Percentiles rank a stretch among this genome's conserved stretches.
These are phyloP conservation scores for Florisuga fusca DNA, from an alignment of 2,797 vertebrate species.

Conservation along the genomic window DNA sequence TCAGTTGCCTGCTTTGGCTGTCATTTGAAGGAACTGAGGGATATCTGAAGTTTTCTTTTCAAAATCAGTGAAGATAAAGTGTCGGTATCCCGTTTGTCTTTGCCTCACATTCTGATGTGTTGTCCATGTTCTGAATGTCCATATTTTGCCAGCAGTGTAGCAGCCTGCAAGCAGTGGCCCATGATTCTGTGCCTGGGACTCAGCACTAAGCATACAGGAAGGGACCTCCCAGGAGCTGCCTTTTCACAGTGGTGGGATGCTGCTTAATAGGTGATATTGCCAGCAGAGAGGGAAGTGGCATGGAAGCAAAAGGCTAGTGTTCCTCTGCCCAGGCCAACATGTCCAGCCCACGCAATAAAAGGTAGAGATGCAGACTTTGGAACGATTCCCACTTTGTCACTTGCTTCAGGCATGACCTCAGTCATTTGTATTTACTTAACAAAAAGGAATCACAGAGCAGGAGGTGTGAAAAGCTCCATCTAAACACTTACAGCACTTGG, in stretches of 20 bases:
- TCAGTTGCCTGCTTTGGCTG: not conserved
- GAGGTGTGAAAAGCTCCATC: not conserved
- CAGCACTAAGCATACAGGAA: not conserved
- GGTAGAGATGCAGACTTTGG: not conserved
- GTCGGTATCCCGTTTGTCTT: not conserved
- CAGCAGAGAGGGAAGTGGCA: not conserved
- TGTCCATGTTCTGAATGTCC: not conserved
- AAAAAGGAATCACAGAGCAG: not conserved
- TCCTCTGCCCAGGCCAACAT: not conserved
- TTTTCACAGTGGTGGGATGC: not conserved
- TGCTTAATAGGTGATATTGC: not conserved
- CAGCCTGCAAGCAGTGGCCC: not conserved
- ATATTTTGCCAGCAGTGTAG: not conserved
- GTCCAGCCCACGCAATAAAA: not conserved
- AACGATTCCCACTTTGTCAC: not conserved
- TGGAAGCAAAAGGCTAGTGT: not conserved
- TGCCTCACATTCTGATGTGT: accelerated
- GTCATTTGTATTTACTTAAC: not conserved
- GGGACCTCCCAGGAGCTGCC: not conserved
- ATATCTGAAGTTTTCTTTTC: not conserved
- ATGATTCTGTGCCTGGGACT: not conserved
- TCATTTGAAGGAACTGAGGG: not conserved
- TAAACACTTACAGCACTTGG: not conserved
- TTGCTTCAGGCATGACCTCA: not conserved
- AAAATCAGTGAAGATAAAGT: not conserved